Percentiles rank a stretch among this genome's conserved stretches.
phyloP scores from a whole-genome alignment of 2,888 invertebrate genomes.

The Tetragnatha montana region DNA sequence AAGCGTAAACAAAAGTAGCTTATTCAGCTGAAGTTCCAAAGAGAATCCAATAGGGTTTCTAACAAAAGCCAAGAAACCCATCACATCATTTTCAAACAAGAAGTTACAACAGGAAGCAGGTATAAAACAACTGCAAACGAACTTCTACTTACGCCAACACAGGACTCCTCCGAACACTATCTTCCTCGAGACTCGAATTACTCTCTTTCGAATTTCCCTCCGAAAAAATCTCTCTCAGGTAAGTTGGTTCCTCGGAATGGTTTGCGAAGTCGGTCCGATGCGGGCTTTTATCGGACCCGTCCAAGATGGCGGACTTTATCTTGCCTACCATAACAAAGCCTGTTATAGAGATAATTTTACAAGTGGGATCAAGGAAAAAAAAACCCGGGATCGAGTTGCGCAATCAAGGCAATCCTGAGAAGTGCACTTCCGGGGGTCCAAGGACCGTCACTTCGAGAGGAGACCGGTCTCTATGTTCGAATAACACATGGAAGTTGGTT shows the following conservation, averaged over 20 bases:
- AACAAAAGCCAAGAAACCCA: neutral
- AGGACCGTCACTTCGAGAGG: no score
- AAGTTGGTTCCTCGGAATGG: neutral
- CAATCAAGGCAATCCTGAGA: conserved; percentile 1
- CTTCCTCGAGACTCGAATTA: neutral
- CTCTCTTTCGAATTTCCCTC: conserved; percentile 12
- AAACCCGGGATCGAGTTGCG: conserved; percentile 22
- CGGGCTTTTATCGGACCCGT: conserved; percentile 15
- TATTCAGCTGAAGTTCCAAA: neutral
- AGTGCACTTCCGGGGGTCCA: no score
- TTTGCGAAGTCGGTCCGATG: neutral
- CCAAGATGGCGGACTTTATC: conserved; percentile 12
- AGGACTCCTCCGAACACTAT: neutral
- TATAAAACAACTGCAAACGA: neutral
- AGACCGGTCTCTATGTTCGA: no score
- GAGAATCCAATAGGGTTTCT: neutral
- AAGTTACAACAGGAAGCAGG: neutral
- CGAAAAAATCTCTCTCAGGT: neutral
- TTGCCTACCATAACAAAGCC: conserved; percentile 34
- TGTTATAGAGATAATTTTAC: conserved; percentile 27
- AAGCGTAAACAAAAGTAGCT: no score
- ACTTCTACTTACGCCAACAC: conserved; percentile 2
- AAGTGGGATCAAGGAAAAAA: neutral
- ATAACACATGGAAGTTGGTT: no score
- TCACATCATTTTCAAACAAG: neutral